Evolutionary conservation across 1,140 invertebrate species (phyloP), one percentile per base, ranked within the genome.

Genomic region (Galleria mellonella): DNA sequence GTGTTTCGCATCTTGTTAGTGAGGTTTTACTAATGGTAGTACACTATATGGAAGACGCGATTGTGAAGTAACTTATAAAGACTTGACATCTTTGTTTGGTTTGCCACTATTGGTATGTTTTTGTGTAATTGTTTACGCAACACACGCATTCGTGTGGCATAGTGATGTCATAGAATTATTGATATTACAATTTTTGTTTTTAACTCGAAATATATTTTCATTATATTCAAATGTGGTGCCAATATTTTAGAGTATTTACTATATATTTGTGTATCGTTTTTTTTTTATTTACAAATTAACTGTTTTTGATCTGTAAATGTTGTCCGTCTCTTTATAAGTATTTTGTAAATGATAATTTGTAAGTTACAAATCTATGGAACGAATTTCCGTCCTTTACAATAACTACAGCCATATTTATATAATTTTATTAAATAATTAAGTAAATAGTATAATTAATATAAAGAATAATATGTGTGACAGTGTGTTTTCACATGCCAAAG

Each of bases 401-500:
- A 35, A 31, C 40, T 15, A 59, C 52, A 49, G 56, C 54, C 55
- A 68, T 68, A 62, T 55, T 64, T 60, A 47, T 51, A 47, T 52
- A 44, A 28, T 49, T 49, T 37, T 45, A 32, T 51, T n/a, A n/a
- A n/a, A 23, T 45, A 43, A 46, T 43, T 38, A n/a, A 37, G 35
- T 37, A n/a, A 38, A 40, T 39, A 37, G 27, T 13, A 2, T 27
- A 30, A 33, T 32, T 47, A 32, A 32, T 32, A 39, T 32, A 47
- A 17, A 43, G 7, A 32, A 28, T 46, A 27, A n/a, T 33, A 28
- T 46, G 33, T 47, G 35, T 46, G 33, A 51, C 30, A 41, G 49
- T 48, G 47, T 57, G 55, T 51, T 51, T 54, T 38, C 59, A 63
- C 57, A 72, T 72, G 67, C 76, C 76, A 81, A 81, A 81, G 76